Base-by-base conservation (phyloP, 2,113 vertebrate species). In the Polypterus senegalus region DNA sequence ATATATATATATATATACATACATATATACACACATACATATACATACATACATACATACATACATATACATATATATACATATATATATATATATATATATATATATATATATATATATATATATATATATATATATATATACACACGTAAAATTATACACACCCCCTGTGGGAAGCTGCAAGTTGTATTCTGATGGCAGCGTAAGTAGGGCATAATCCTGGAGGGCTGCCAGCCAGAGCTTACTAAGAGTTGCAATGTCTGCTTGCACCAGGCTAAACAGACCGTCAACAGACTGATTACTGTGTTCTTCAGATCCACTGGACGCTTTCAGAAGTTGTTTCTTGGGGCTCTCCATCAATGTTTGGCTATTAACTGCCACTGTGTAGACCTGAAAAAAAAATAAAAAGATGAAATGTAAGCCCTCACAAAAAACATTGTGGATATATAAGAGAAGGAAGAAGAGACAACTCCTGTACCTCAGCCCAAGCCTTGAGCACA, bases 401-500 rank as follows among this genome's bases (percentile, higher is more conserved):
- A 47, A 52, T 3, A 67, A 56, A 69, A 55, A 5, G 9, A 27
- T 8, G 54, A 55, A 27, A 55, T 9, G 43, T 27, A 55, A 6
- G 9, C 5, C 5, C 54, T 5, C 3, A 5, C 54, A 5, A 9
- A 55, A 5, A 10, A 9, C 9, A 27, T 3, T 11, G 10, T 27
- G 54, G 54, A 55, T 27, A 11, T 10, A 5, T 11, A 55, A 55
- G 54, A 5, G 5, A 9, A 6, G 5, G 54, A 5, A 27, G 27
- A 27, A 27, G 27, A 47, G 47, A 27, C 3, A 7, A 7, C 6
- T 1, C 54, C 58, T 61, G 55, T 57, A 92, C 94, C 90, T 97
- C 89, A 48, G 94, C 94, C 94, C 94, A 98, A 69, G 94, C 92
- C 77, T 93, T 94, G 8, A 97, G 86, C 45, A 98, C 92, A 46